Conservation (phyloP, 2,113 vertebrate species). For the Ellobius talpinus region DNA sequence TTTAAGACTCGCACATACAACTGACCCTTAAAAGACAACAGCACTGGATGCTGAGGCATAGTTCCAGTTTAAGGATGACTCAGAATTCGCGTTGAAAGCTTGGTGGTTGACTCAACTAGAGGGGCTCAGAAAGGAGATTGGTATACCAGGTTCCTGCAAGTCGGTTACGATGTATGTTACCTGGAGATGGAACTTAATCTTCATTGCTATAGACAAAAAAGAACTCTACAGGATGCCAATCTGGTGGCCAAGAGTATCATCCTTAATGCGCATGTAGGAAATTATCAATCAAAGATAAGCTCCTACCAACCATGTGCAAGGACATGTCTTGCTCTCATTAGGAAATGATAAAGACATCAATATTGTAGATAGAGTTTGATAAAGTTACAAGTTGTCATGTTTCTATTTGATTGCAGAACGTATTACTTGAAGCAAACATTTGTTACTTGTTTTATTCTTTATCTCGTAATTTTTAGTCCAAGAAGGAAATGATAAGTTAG, state of each 20-base stretch:
- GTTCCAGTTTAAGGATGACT: not conserved
- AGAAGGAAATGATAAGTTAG: not conserved
- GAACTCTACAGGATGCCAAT: no score
- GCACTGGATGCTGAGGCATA: not conserved
- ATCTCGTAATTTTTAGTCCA: not conserved
- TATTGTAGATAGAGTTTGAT: not conserved
- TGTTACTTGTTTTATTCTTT: not conserved
- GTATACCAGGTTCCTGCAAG: not conserved
- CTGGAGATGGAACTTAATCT: not conserved
- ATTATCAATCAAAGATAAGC: not conserved
- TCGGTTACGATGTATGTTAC: not conserved
- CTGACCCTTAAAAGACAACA: not conserved
- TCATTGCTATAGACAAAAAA: not conserved
- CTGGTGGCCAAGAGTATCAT: fast-evolving
- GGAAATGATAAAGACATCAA: not conserved
- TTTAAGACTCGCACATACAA: not conserved
- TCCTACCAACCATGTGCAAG: not conserved
- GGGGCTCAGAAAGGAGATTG: not conserved
- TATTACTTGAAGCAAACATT: not conserved
- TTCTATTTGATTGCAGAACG: not conserved
- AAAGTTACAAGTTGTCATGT: not conserved
- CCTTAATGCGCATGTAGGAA: not conserved
- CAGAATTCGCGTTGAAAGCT: not conserved
- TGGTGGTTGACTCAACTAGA: not conserved
- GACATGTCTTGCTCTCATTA: not conserved